Base-by-base conservation (phyloP, 1,140 invertebrate genomes). In the Lutraria rhynchaena region DNA sequence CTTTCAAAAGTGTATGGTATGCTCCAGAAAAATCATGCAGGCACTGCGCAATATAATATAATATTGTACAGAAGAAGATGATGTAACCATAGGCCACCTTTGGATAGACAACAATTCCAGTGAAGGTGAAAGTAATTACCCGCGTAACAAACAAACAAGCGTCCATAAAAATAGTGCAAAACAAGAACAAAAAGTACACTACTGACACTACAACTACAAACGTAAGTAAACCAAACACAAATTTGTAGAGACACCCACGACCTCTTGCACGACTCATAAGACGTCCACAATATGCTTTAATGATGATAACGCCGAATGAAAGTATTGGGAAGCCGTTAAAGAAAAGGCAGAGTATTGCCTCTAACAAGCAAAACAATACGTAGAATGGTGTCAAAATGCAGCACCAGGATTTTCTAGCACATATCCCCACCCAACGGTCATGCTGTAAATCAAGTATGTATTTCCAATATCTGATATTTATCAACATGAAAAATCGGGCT, bases 401-500 rank as follows among this genome's bases (percentile, higher is more conserved):
- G 53, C 76, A 80, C 5, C 5, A 41, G 4, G 29, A n/a, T 33
- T 35, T 46, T 15, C 22, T 31, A 7, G 24, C 11, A 3, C 41
- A 49, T 5, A 33, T 13, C 0, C 5, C 11, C n/a, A 46, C 41
- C 77, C 77, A 81, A 15, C 77, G 51, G 22, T 70, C 35, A 29
- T 24, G 27, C 35, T 70, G 77, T n/a, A 71, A 29, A 11, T 31
- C 24, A n/a, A 71, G 0, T n/a, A 61, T 44, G 15, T 61, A 37
- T 51, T 71, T 81, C 77, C 77, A 81, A 24, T 58, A 81, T 35
- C 61, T 70, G 1, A 44, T 22, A 81, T 81, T 81, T 19, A 81
- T 49, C 17, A 81, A n/a, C 77, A 81, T 81, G 46, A 37, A 81
- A 41, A 81, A 81, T 15, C 71, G 37, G 11, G 65, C 77, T 15